Base-by-base conservation (phyloP, 2,888 invertebrate species). In the Lampropteryx suffumata region DNA sequence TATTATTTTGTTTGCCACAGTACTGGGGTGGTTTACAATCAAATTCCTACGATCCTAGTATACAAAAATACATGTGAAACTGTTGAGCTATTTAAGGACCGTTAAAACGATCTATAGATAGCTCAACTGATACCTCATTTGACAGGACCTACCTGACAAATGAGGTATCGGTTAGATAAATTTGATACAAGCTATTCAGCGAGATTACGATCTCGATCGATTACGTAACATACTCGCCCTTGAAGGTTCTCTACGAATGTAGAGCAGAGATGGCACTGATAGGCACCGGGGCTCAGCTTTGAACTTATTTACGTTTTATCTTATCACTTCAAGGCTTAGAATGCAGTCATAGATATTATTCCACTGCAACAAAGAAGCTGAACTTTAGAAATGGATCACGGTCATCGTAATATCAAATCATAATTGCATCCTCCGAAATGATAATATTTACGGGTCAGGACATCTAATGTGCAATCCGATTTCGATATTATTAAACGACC, bases 211-310 rank as follows among this genome's bases (percentile, higher is more conserved):
- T 24, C 24, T 3, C 6, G 51, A 61, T 63, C 60, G n/a, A 51
- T 44, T 36, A 24, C 4, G 24, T 17, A 2, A 24, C 7, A 24
- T 5, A 32, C 33, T 14, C 55, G 71, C 62, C 74, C 70, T 74
- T 76, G 74, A 67, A 29, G 48, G 61, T 65, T 59, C 62, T 48
- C 64, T 61, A 52, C 48, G 52, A 73, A 74, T 69, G 64, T 69
- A 49, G 68, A 67, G 57, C 67, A 69, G 50, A 39, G 43, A 49
- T 56, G 67, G 54, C 49, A 45, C 27, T 37, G 37, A 51, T 48
- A 50, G 50, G 52, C 35, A 61, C 53, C 48, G 43, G 34, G 46
- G 50, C 35, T 24, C n/a, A n/a, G 36, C 58, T 55, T 53, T 57
- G 53, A 59, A 5, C 13, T 34, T 36, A 47, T 50, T 51, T 54